These are phyloP conservation scores for Alectoris magna DNA, from an alignment of 2,797 vertebrate species.

Conservation along the genomic window DNA sequence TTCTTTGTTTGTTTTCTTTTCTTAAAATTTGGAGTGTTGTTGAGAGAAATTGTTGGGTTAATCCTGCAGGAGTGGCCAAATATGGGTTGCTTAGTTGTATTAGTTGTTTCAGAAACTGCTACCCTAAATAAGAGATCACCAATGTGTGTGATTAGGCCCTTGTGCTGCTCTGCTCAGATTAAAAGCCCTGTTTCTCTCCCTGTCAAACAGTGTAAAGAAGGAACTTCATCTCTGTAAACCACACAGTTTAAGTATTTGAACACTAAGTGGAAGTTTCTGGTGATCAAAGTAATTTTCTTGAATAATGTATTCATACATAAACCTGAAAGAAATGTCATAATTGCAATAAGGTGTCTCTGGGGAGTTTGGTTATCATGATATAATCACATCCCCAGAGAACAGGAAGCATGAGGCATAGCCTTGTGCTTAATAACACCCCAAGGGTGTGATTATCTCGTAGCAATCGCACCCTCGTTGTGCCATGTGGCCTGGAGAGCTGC, in stretches of 20 bases:
- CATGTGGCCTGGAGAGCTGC: constrained; percentile 46
- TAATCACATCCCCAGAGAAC: constrained; percentile 67
- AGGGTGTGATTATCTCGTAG: constrained; percentile 72
- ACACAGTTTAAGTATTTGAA: constrained; percentile 74
- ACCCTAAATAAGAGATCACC: background rate
- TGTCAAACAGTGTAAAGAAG: constrained; percentile 61
- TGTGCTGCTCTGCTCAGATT: constrained; percentile 21
- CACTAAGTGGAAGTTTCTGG: constrained; percentile 76
- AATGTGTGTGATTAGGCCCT: background rate
- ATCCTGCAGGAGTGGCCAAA: background rate
- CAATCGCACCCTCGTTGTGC: constrained; percentile 67
- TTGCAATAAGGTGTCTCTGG: constrained; percentile 75
- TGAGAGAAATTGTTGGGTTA: accelerated
- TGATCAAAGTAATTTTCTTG: constrained; percentile 76
- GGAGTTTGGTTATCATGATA: constrained; percentile 74
- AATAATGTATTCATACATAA: constrained; percentile 76
- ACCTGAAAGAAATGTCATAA: constrained; percentile 78
- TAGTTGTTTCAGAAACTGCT: background rate
- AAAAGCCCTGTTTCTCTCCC: constrained; percentile 42
- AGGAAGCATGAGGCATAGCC: constrained; percentile 63
- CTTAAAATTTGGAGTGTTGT: background rate
- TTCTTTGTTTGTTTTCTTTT: background rate
- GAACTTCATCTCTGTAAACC: constrained; percentile 71
- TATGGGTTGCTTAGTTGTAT: background rate
- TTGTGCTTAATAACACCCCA: constrained; percentile 74